Conservation (phyloP, 2,888 invertebrate species). For the Drosophila leonis region DNA sequence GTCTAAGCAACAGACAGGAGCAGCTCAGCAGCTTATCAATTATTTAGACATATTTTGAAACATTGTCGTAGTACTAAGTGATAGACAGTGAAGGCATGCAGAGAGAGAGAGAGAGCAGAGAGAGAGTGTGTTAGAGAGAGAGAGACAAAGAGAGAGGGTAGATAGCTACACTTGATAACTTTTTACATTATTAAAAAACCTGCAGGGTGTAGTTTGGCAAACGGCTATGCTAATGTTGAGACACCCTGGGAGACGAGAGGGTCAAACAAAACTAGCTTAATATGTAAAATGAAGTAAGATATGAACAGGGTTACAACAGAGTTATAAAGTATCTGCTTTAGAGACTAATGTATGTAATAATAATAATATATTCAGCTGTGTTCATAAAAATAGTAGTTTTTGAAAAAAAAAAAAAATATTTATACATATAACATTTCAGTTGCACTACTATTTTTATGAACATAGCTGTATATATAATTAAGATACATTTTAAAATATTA, state of each 20-base stretch:
- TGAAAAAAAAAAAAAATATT: no score
- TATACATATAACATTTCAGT: no score
- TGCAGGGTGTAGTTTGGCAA: not conserved
- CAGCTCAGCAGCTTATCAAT: conserved; percentile 69
- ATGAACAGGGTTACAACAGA: not conserved
- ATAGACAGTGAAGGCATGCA: not conserved
- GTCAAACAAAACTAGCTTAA: not conserved
- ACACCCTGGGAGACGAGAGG: not conserved
- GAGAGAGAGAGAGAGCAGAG: not conserved
- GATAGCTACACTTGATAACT: conserved; percentile 4
- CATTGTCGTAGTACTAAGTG: conserved; percentile 50
- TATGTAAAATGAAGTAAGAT: not conserved
- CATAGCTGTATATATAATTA: no score
- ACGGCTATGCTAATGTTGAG: not conserved
- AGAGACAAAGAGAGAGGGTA: not conserved
- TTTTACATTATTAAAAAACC: conserved; percentile 3
- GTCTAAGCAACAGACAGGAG: conserved; percentile 39
- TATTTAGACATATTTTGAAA: conserved; percentile 75
- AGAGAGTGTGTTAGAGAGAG: no score
- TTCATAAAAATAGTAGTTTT: no score
- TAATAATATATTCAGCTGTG: no score
- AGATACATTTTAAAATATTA: no score
- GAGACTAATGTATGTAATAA: no score
- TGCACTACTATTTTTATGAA: no score
- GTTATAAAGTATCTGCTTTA: no score